phyloP scores from a whole-genome alignment of 2,888 invertebrate genomes.

The Acrobeloides nanus region DNA sequence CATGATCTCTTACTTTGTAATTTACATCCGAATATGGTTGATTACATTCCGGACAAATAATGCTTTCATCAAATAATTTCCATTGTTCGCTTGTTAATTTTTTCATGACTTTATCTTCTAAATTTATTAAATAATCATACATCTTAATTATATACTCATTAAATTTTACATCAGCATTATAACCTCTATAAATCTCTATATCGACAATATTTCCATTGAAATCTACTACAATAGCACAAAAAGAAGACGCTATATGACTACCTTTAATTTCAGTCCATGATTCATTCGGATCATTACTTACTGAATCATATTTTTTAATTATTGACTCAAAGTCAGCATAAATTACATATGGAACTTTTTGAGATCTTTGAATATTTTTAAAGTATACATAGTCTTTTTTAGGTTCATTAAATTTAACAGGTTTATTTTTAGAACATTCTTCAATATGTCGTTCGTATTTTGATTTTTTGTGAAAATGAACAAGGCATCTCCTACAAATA shows the following conservation, averaged over 20 bases:
- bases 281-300: conserved; percentile 12
- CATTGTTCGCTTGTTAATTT: conserved; percentile 14
- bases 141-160: conserved; percentile 18
- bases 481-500: conserved; percentile 24
- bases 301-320: conserved; percentile 11
- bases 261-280: conserved; percentile 20
- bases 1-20: no score
- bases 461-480: conserved; percentile 12
- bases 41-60: no score
- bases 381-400: conserved; percentile 20
- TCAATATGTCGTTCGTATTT: conserved; percentile 23
- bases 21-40: no score
- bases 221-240: conserved; percentile 23
- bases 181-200: no score
- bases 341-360: conserved; percentile 24
- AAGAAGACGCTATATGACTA: conserved; percentile 24
- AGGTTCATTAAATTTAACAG: conserved; percentile 15
- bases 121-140: conserved; percentile 10
- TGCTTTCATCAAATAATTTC: no score
- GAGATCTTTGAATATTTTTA: conserved; percentile 23
- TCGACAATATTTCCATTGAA: no score
- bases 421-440: conserved; percentile 26
- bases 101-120: conserved; percentile 3
- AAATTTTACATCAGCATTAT: conserved; percentile 18
- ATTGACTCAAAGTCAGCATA: conserved; percentile 26